Evolutionary conservation across 2,888 invertebrate genomes (phyloP), one percentile per base, ranked within the genome.

Genomic region (Drosophila prolongata): DNA sequence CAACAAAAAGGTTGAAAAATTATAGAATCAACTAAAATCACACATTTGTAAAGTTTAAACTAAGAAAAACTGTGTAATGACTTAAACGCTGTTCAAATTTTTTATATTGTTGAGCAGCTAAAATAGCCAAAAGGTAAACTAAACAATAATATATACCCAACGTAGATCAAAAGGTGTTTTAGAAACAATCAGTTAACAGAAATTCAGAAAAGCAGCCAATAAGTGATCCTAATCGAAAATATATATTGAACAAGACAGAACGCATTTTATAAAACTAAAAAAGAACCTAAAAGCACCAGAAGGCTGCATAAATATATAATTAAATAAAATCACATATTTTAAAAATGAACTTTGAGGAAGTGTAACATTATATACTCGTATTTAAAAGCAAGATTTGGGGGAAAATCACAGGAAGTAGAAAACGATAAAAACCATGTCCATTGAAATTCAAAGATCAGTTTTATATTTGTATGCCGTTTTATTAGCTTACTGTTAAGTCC

Each of bases 381-480:
- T 30, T 30, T 27, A 19, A 19, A 3, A 3, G 19, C 19, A 24
- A 24, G 0, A 24, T 11, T 35, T 11, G 11, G 10, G 38, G 38
- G 3, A 38, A 6, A n/a, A 37, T 8, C 8, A 8, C 1, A 30
- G 6, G 30, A 6, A 30, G 6, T 6, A 6, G 30, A 30, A 43
- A 55, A 16, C 42, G 6, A n/a, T n/a, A 13, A 44, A 43, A 19
- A 16, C 16, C 8, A 24, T n/a, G 2, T 3, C 24, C 10, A 11
- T 49, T 11, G 2, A 34, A 10, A 30, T 34, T 13, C 0, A 13
- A 34, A 14, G 19, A 40, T 42, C 8, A 16, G 19, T 34, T 52
- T 30, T 38, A 67, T 38, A 53, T 53, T 37, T 64, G 44, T 43
- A 68, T 65, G 68, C 68, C 68, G 19, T 52, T 65, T 65, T 67